Percentiles rank a stretch among this genome's conserved stretches.
These are phyloP conservation scores for Ciconia nigra DNA, from an alignment of 2,797 vertebrate species.

Conservation along the genomic window DNA sequence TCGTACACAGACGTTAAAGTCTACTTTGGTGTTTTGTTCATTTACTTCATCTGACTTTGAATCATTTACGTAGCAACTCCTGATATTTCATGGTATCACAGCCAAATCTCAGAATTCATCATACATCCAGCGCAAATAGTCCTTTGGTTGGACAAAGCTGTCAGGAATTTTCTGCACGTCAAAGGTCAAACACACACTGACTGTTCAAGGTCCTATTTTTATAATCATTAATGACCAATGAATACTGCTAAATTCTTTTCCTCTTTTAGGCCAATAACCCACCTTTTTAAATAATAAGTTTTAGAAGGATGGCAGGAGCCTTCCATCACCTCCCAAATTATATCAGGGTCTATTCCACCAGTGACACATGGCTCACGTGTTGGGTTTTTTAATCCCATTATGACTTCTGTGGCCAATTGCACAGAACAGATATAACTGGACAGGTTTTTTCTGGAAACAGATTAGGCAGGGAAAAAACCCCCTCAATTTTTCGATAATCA, in stretches of 20 bases:
- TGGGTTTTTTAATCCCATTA: not conserved
- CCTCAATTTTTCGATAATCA: not conserved
- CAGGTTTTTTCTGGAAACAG: not conserved
- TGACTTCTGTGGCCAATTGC: not conserved
- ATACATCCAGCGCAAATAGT: not conserved
- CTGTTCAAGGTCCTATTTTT: not conserved
- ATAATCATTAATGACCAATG: not conserved
- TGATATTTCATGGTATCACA: not conserved
- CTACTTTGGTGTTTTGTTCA: not conserved
- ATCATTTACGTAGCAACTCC: not conserved
- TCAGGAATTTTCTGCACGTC: not conserved
- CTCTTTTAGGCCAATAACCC: not conserved
- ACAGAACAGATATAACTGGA: not conserved
- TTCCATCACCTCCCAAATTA: not conserved
- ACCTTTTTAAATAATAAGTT: not conserved
- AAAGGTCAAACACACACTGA: conserved; percentile 15
- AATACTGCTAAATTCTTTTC: not conserved
- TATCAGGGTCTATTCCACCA: not conserved
- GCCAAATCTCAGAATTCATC: not conserved
- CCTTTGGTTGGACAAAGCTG: not conserved
- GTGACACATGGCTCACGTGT: not conserved
- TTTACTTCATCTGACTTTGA: not conserved
- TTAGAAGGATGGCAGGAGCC: not conserved
- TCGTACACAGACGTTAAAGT: not conserved
- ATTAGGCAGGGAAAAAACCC: not conserved